Conservation (phyloP, 2,113 vertebrate genomes). For the Mormoops blainvillei region DNA sequence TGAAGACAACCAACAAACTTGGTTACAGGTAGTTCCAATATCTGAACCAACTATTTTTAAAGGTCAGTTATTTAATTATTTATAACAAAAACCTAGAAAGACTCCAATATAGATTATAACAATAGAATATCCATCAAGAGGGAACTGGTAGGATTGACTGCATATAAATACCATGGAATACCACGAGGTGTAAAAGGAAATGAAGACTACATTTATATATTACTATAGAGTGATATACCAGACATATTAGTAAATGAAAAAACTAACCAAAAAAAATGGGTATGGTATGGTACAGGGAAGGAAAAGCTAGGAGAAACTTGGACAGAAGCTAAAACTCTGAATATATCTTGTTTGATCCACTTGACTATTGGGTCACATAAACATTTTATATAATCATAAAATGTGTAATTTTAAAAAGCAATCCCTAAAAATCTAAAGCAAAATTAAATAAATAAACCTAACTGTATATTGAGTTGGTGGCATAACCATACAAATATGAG, state of each 20-base stretch:
- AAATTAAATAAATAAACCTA: conserved; percentile 31
- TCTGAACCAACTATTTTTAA: neutral
- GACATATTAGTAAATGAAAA: neutral
- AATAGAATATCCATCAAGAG: neutral
- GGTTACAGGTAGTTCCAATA: neutral
- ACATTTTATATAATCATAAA: neutral
- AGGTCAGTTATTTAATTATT: neutral
- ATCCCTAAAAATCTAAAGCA: conserved; percentile 8
- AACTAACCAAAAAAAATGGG: neutral
- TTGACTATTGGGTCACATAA: neutral
- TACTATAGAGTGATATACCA: neutral
- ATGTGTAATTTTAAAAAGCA: neutral
- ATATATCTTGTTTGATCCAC: neutral
- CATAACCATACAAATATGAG: neutral
- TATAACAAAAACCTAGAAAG: neutral
- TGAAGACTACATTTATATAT: neutral
- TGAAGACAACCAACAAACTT: neutral
- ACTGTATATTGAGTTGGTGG: neutral
- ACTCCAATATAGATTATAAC: neutral
- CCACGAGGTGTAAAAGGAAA: neutral
- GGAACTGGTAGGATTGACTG: neutral
- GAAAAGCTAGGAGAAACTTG: neutral
- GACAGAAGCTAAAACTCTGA: neutral
- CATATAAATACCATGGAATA: neutral
- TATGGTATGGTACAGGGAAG: neutral